Percentiles rank a stretch among this genome's conserved stretches.
phyloP scores from a whole-genome alignment of 2,113 vertebrate species.

The Hippocampus abdominalis region DNA sequence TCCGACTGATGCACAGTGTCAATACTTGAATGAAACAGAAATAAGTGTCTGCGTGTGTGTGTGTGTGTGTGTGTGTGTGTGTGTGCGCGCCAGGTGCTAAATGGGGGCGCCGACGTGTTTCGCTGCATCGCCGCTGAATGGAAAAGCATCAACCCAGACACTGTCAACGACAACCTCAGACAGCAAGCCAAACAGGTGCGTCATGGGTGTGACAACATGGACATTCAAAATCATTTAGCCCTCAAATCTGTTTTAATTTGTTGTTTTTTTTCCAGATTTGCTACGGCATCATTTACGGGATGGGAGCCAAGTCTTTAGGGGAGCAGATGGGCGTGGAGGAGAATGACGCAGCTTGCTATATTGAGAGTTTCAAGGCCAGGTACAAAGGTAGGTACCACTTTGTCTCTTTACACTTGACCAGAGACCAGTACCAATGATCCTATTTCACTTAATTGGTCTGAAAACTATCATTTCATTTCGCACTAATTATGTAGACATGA shows the following conservation, averaged over 20 bases:
- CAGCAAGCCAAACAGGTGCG: constrained; percentile 95
- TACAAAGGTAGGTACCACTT: constrained; percentile 78
- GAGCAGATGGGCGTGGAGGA: constrained; percentile 95
- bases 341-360: constrained; percentile 85
- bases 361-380: constrained; percentile 93
- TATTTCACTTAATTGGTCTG: too few species aligned
- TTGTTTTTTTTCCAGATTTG: constrained; percentile 79
- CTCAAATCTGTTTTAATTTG: neutral
- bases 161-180: constrained; percentile 80
- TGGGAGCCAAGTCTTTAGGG: constrained; percentile 91
- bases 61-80: neutral
- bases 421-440: neutral
- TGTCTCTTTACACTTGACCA: neutral
- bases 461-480: too few species aligned
- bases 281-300: constrained; percentile 97
- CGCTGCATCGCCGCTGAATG: constrained; percentile 91
- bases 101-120: constrained; percentile 86
- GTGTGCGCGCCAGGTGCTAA: constrained; percentile 73
- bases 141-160: constrained; percentile 81
- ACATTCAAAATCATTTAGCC: neutral
- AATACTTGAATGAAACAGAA: neutral
- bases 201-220: neutral
- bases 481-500: too few species aligned
- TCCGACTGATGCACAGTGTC: neutral
- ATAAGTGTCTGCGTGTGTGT: neutral